These are phyloP conservation scores for Acrocyrtus sp. DNA, from an alignment of 2,888 invertebrate genomes.

Conservation along the genomic window DNA sequence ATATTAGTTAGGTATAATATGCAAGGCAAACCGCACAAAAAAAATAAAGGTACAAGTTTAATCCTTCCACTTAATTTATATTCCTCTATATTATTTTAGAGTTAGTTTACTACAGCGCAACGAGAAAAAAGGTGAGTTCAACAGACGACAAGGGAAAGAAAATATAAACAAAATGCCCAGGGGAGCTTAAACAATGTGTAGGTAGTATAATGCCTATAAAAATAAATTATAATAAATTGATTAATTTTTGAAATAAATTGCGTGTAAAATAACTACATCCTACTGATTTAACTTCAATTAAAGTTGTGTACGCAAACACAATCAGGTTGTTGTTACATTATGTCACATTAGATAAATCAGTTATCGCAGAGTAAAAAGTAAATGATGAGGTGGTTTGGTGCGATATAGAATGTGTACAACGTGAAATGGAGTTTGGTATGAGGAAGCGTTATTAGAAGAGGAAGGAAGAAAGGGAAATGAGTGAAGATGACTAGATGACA, in stretches of 20 bases:
- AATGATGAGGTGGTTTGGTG: not conserved
- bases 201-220: too few relatives aligned
- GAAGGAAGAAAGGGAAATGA: constrained; percentile 5
- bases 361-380: too few relatives aligned
- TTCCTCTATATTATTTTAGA: too few relatives aligned
- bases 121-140: constrained; percentile 23
- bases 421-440: not conserved
- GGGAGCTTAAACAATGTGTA: too few relatives aligned
- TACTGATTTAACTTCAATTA: not conserved
- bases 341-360: not conserved
- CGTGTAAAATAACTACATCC: constrained; percentile 1
- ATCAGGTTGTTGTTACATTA: not conserved
- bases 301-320: not conserved
- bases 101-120: not conserved
- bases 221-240: not conserved
- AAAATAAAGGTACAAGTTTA: too few relatives aligned
- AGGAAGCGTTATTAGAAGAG: not conserved
- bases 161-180: too few relatives aligned
- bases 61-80: too few relatives aligned
- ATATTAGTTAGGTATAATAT: too few relatives aligned
- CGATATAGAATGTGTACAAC: not conserved
- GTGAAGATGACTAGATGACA: not conserved
- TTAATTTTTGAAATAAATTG: not conserved
- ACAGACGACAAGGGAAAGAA: constrained; percentile 27
- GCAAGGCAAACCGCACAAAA: not conserved